A percentile compares a stretch with the other conserved stretches of the same genome.
Conservation (phyloP, 2,797 vertebrate species). For the Sebastes nivosus region DNA sequence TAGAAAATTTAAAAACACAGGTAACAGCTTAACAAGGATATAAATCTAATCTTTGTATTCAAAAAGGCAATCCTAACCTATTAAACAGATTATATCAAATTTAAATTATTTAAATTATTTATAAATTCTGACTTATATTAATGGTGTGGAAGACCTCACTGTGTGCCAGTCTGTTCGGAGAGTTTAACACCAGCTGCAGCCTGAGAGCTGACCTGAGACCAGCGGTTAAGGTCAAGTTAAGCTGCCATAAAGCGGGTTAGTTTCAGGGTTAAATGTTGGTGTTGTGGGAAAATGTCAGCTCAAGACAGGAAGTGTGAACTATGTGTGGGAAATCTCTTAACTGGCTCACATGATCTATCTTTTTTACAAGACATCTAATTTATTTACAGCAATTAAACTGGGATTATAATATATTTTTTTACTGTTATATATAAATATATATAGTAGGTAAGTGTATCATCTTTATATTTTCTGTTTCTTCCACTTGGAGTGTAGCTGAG, state of each 20-base stretch:
- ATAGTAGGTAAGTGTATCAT: neutral
- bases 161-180: neutral
- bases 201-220: neutral
- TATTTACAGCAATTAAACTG: neutral
- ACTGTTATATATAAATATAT: neutral
- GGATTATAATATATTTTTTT: neutral
- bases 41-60: neutral
- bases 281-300: conserved; percentile 1
- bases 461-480: conserved; percentile 9
- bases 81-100: neutral
- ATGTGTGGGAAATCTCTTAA: neutral
- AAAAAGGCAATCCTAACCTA: neutral
- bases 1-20: neutral
- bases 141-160: neutral
- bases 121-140: neutral
- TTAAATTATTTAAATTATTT: neutral
- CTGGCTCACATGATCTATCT: neutral
- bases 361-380: neutral
- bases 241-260: neutral
- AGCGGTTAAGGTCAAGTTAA: neutral
- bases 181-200: neutral
- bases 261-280: neutral
- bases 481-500: neutral
- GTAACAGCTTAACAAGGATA: neutral
- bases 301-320: neutral